Base-by-base conservation (phyloP, 2,888 invertebrate genomes). In the Drosophila engyochracea region DNA sequence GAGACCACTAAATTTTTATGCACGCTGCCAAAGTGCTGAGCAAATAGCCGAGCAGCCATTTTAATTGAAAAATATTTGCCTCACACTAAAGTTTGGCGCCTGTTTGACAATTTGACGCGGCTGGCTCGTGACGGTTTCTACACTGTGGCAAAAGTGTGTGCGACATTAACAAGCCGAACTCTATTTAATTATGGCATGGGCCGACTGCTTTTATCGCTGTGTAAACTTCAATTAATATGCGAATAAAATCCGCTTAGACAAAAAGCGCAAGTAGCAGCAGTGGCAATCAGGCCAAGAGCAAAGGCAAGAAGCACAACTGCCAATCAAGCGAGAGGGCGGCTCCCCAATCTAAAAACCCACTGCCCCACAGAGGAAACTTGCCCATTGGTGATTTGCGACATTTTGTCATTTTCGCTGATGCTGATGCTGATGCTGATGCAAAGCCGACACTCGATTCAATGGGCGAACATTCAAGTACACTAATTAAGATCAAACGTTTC, bases 401-500 rank as follows among this genome's bases (percentile, higher is more conserved):
- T 87, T 87, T 89, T 84, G 76, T 79, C 81, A 86, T 84, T 88
- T 86, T 88, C 78, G 88, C 88, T 85, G 85, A 77, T 73, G 76
- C 9, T 39, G 39, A 12, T 58, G 65, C 9, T 59, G 73, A 12
- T 52, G 85, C 87, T 85, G 85, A 83, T 85, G 85, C 88, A 87
- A 85, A 85, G 83, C 81, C 77, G 83, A 79, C 84, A 83, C 77
- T 89, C 79, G 74, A 86, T 70, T 79, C 68, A 73, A 64, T 57
- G 72, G 62, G 55, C 70, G 54, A 75, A 81, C 82, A 77, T 76
- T 89, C 83, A 81, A 87, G 87, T 89, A 86, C 78, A 86, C 87
- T 89, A 87, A 87, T 87, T 89, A 89, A 86, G 87, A 87, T 87
- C 87, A 87, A 87, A 87, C 87, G 87, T 73, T 87, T 81, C 70